These are phyloP conservation scores for Euproctis similis DNA, from an alignment of 2,888 invertebrate species.

Conservation along the genomic window DNA sequence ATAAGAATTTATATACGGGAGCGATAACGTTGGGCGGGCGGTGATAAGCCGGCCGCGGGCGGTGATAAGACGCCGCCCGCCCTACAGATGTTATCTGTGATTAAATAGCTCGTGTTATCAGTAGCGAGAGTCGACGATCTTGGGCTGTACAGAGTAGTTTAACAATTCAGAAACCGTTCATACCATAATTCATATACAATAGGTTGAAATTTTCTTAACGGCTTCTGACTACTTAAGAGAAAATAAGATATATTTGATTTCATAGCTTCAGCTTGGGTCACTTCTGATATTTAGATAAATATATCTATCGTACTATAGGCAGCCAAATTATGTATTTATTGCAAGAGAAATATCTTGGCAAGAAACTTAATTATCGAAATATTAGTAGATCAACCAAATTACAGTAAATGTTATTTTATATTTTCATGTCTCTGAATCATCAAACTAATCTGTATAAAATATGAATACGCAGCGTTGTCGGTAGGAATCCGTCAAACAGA, in stretches of 20 bases:
- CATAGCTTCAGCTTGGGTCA: too few relatives aligned
- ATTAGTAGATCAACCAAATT: neutral
- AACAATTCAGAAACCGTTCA: slow-evolving; percentile 14
- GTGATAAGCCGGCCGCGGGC: slow-evolving; percentile 49
- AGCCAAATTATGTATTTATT: neutral
- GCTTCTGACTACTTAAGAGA: too few relatives aligned
- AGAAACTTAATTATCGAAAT: neutral
- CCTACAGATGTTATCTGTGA: slow-evolving; percentile 62
- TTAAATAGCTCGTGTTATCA: slow-evolving; percentile 65
- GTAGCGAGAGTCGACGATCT: slow-evolving; percentile 44
- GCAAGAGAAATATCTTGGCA: neutral
- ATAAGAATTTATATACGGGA: slow-evolving; percentile 56
- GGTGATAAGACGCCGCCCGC: slow-evolving; percentile 57
- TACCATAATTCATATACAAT: too few relatives aligned
- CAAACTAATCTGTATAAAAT: slow-evolving; percentile 48
- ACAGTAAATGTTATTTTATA: neutral
- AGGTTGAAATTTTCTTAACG: too few relatives aligned
- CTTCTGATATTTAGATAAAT: too few relatives aligned
- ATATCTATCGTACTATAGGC: too few relatives aligned
- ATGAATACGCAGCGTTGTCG: slow-evolving; percentile 67
- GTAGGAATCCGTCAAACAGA: slow-evolving; percentile 71
- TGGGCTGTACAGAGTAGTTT: slow-evolving; percentile 35
- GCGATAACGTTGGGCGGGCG: slow-evolving; percentile 46
- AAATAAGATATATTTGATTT: too few relatives aligned
- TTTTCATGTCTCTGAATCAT: slow-evolving; percentile 29